Base-by-base conservation (phyloP, 2,888 invertebrate genomes). In the Melanophora roralis region DNA sequence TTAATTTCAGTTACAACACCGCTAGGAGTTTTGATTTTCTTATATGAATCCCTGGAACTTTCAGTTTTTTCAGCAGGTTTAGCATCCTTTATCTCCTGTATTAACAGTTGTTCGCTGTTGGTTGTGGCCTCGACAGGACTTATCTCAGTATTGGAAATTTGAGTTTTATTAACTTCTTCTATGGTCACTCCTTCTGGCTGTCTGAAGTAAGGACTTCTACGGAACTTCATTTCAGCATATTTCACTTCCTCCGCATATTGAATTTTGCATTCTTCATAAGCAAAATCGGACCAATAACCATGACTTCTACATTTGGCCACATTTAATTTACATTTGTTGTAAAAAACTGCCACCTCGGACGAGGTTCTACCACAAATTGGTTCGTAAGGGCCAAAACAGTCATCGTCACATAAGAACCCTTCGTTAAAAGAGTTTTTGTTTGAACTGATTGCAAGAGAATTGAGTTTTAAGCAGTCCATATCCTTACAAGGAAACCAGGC, bases 261-360 rank as follows among this genome's bases (percentile, higher is more conserved):
- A 16, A 83, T 80, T 76, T 85, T 81, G 79, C 87, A 88, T 47
- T 86, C 84, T 16, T 83, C 83, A 62, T 84, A 87, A 11, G 84
- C 23, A 4, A 85, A 67, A 32, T 87, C 88, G 2, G 79, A 75
- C 87, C 87, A 88, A 8, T 85, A 81, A 2, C 87, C 87, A 59
- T 88, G 88, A 2, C 86, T 86, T 53, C 87, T 86, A 16, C 87
- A 88, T 74, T 88, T 88, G 81, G 87, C 87, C 64, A 88, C 87
- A 80, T 84, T 85, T 47, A 88, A 69, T 64, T 88, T 88, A 79
- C 87, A 88, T 49, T 85, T 84, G 77, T 87, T 88, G 62, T 88
- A 88, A 82, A 88, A 88, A 0, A 88, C 87, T 0, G 88, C 87
- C 19, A 88, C 84, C 71, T 88, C 87, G 23, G 67, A 81, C 43